Conservation (phyloP, 2,797 vertebrate genomes). For the Sebastes aleutianus region DNA sequence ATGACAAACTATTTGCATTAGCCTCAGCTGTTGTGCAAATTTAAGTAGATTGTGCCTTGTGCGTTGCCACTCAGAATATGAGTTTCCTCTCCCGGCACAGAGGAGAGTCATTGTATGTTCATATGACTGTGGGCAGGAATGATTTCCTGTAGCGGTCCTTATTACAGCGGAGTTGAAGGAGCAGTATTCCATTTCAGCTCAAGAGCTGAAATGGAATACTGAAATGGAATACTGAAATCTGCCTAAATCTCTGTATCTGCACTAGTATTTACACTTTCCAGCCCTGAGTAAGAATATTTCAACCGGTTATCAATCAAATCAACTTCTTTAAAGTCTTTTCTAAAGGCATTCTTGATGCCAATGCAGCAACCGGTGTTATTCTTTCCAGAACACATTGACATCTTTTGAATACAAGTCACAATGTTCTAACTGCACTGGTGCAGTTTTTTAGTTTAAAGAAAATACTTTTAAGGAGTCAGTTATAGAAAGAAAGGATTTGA, state of each 20-base stretch:
- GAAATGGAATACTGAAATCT: too few relatives aligned
- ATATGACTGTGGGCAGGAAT: too few relatives aligned
- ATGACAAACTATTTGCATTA: not conserved
- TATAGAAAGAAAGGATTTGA: not conserved
- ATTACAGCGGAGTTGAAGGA: too few relatives aligned
- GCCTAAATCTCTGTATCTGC: not conserved
- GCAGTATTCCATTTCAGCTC: too few relatives aligned
- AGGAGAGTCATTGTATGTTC: too few relatives aligned
- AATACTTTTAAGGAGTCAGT: not conserved
- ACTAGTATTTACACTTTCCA: not conserved
- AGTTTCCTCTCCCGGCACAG: too few relatives aligned
- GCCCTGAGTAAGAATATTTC: not conserved
- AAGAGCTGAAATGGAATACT: too few relatives aligned
- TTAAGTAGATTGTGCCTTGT: too few relatives aligned
- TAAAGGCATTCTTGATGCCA: not conserved
- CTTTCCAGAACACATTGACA: not conserved
- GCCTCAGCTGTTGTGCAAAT: not conserved
- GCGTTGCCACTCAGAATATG: too few relatives aligned
- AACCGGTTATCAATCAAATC: not conserved
- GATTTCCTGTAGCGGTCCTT: too few relatives aligned
- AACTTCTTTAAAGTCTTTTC: not conserved
- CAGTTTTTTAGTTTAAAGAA: not conserved
- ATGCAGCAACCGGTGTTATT: not conserved
- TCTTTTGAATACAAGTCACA: not conserved
- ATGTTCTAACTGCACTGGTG: not conserved